Evolutionary conservation across 2,113 vertebrate species (phyloP).

Genomic region (Benitochromis conjunctus): DNA sequence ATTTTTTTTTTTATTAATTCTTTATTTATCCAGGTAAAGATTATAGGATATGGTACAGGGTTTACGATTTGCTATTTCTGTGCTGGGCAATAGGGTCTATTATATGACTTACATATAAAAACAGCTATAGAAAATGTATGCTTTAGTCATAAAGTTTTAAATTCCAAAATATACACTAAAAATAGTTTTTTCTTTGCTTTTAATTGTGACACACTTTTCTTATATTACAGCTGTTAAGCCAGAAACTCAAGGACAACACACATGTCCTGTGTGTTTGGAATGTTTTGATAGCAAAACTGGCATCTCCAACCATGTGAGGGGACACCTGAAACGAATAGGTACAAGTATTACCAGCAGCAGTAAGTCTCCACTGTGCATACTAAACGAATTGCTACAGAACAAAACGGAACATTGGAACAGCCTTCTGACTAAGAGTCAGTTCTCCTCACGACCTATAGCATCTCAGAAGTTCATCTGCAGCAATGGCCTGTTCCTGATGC

Average conservation of each 20-base stretch:
- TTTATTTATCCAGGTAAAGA: no score
- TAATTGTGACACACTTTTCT: not conserved
- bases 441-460: constrained; percentile 79
- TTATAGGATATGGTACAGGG: not conserved
- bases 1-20: no score
- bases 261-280: constrained; percentile 86
- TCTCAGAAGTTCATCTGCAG: constrained; percentile 80
- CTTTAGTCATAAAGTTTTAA: not conserved
- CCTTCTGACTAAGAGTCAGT: constrained; percentile 63
- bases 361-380: constrained; percentile 85
- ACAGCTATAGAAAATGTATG: not conserved
- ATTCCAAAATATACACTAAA: not conserved
- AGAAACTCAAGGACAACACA: constrained; percentile 83
- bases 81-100: not conserved
- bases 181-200: not conserved
- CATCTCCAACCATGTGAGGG: constrained; percentile 92
- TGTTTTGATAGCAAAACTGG: constrained; percentile 95
- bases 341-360: constrained; percentile 82
- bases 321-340: constrained; percentile 89
- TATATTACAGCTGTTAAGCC: constrained; percentile 78
- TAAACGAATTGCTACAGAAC: constrained; percentile 89
- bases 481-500: constrained; percentile 79
- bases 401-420: constrained; percentile 84
- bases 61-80: not conserved
- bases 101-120: not conserved